Base-by-base conservation (phyloP, 2,797 vertebrate species). In the Liasis olivaceus region DNA sequence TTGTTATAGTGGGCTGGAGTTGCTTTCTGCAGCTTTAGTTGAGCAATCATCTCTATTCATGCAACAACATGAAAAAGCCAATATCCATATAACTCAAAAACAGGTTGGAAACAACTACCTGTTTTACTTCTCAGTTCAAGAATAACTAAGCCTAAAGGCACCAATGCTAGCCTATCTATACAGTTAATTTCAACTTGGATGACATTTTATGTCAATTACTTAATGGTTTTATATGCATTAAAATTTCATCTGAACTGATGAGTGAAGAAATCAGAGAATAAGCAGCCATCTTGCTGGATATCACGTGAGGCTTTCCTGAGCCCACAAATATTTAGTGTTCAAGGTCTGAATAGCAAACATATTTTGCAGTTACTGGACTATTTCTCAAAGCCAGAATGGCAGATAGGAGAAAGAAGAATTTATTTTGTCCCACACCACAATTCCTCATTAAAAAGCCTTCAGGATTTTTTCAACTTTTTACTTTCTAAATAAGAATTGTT, bases 121-220 rank as follows among this genome's bases (percentile, higher is more conserved):
- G 92, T 93, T 59, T 28, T 4, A 89, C 85, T 5, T 59, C 92
- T 91, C 64, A 47, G 26, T 63, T 94, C 95, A 85, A 0, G 0
- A 5, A 42, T n/a, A 64, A 31, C 6, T 63, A 93, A 89, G 31
- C 59, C 0, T 6, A 42, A 62, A 92, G 72, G 28, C 47, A 92
- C 56, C 88, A 58, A n/a, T 93, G 22, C 85, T 85, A 93, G 4
- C 93, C 94, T n/a, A 95, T 64, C 63, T 72, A 47, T 58, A 56
- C 20, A 93, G 56, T 90, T 96, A 94, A 96, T 97, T 96, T 95
- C 94, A 93, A 90, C 72, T 94, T 94, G 93, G 93, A 94, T 93
- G 92, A 97, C 89, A 96, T 84, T 87, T 95, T 69, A 62, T 56
- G 92, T 95, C 93, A 93, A 93, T 94, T 81, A 87, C 8, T 24